Evolutionary conservation across 2,113 vertebrate genomes (phyloP).

Genomic region (Calyptommatus sinebrachiatus): DNA sequence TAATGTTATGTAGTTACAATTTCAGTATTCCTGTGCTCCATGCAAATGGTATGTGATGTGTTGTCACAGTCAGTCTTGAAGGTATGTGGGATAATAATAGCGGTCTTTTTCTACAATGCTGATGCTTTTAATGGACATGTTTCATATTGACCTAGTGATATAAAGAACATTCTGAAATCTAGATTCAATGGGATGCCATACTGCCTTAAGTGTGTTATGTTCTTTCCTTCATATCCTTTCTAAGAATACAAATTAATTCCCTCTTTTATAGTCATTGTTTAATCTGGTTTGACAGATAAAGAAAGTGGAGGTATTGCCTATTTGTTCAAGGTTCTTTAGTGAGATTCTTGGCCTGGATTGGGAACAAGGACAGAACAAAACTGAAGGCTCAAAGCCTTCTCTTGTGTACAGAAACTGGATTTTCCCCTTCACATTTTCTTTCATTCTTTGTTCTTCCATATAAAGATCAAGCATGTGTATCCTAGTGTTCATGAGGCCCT

Average conservation of each 20-base stretch:
- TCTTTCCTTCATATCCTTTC: neutral
- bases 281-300: conserved; percentile 24
- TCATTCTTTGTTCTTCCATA: conserved; percentile 10
- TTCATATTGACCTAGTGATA: neutral
- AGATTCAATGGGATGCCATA: neutral
- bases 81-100: neutral
- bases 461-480: conserved; percentile 10
- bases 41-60: neutral
- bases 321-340: conserved; percentile 7
- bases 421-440: conserved; percentile 4
- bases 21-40: neutral
- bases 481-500: neutral
- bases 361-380: conserved; percentile 3
- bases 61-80: neutral
- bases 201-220: neutral
- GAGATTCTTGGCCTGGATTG: conserved; percentile 8
- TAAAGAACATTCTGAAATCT: neutral
- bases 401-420: neutral
- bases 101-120: neutral
- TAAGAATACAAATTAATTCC: conserved; percentile 17
- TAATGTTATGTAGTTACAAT: neutral
- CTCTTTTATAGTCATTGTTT: conserved; percentile 8
- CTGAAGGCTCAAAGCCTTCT: neutral
- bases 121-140: neutral
- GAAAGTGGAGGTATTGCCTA: conserved; percentile 10